Percentiles rank a stretch among this genome's conserved stretches.
These are phyloP conservation scores for Drosophila nasuta DNA, from an alignment of 1,140 invertebrate genomes.

Conservation along the genomic window DNA sequence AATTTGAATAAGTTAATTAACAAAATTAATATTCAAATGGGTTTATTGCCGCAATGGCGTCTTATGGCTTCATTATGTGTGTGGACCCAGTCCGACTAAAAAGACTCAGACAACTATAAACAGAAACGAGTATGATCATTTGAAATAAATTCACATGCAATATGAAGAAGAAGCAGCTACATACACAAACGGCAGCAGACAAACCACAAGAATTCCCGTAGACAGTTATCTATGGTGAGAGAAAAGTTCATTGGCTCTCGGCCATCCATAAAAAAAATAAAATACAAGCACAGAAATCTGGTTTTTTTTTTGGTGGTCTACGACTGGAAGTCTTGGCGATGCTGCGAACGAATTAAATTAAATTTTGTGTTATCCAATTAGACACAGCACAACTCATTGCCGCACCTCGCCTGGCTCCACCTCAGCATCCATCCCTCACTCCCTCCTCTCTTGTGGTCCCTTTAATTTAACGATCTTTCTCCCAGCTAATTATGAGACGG, in stretches of 20 bases:
- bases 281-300: constrained; percentile 35
- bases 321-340: constrained; percentile 39
- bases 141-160: constrained; percentile 74
- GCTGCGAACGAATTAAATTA: constrained; percentile 76
- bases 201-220: constrained; percentile 27
- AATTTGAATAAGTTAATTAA: constrained; percentile 84
- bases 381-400: constrained; percentile 61
- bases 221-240: constrained; percentile 49
- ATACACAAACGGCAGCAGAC: neutral
- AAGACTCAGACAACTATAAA: constrained; percentile 72
- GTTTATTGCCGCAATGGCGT: constrained; percentile 75
- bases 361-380: constrained; percentile 81
- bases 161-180: constrained; percentile 41
- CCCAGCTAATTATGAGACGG: constrained; percentile 75
- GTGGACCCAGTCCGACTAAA: constrained; percentile 46
- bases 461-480: constrained; percentile 73
- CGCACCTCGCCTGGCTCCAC: constrained; percentile 19
- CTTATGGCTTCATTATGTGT: constrained; percentile 81
- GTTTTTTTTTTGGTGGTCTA: constrained; percentile 36
- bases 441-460: neutral
- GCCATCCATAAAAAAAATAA: constrained; percentile 56
- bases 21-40: constrained; percentile 82
- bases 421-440: neutral
- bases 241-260: constrained; percentile 74
- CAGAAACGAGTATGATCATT: constrained; percentile 59